Conservation (phyloP, 2,888 invertebrate genomes). For the Tridacna gigas region DNA sequence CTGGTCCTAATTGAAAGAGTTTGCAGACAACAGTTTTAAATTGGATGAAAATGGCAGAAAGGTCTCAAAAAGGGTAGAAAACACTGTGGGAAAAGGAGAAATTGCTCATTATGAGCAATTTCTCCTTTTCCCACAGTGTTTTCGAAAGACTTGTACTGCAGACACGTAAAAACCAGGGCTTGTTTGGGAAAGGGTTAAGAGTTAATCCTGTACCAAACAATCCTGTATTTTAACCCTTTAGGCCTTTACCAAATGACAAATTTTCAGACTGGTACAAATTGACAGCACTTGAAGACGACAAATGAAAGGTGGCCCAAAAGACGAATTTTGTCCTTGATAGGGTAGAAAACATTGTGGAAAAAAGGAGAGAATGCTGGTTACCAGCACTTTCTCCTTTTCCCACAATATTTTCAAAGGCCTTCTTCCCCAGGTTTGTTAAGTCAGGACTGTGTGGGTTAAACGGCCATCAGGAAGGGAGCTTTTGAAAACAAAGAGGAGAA, state of each 20-base stretch:
- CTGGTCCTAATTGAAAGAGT: too few species aligned
- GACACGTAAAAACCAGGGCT: neutral
- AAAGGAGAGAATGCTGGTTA: constrained; percentile 9
- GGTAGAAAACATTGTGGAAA: neutral
- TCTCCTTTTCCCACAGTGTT: constrained; percentile 7
- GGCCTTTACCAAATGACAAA: neutral
- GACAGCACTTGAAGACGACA: neutral
- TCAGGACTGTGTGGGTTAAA: too few species aligned
- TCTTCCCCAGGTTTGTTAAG: too few species aligned
- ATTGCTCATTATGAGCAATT: neutral
- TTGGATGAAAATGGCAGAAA: too few species aligned
- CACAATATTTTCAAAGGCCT: too few species aligned
- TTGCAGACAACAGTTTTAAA: too few species aligned
- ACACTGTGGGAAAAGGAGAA: constrained; percentile 1
- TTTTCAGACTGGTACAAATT: neutral
- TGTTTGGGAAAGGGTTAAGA: constrained; percentile 1
- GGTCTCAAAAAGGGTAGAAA: neutral
- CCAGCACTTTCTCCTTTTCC: constrained; percentile 1
- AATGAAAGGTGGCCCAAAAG: neutral
- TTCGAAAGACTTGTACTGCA: neutral
- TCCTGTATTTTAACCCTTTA: too few species aligned
- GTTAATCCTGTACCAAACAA: too few species aligned
- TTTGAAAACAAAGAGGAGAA: too few species aligned
- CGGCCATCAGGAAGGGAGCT: too few species aligned
- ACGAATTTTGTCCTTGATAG: neutral